These are phyloP conservation scores for Laspeyria flexula DNA, from an alignment of 2,888 invertebrate species.

Conservation along the genomic window DNA sequence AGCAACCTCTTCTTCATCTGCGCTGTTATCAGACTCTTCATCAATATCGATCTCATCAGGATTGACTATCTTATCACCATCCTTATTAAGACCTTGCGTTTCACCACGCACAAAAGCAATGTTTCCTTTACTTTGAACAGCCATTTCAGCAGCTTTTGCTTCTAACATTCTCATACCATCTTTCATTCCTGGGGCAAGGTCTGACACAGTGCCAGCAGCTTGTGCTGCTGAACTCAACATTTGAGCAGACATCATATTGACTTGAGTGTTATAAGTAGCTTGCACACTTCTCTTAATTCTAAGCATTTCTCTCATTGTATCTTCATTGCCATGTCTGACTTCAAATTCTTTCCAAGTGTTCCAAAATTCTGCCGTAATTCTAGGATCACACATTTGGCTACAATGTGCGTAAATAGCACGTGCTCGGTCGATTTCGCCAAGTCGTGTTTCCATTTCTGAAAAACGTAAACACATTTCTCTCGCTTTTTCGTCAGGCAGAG, in stretches of 20 bases:
- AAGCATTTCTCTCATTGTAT: slow-evolving; percentile 99
- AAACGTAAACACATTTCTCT: slow-evolving; percentile 98
- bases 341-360: slow-evolving; percentile 99
- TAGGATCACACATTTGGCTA: slow-evolving; percentile 99
- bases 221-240: slow-evolving; percentile 93
- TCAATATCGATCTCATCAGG: slow-evolving; percentile 96
- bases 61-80: slow-evolving; percentile 90
- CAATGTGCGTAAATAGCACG: slow-evolving; percentile 99
- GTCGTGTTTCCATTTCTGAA: slow-evolving; percentile 98
- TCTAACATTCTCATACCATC: slow-evolving; percentile 96
- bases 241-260: slow-evolving; percentile 99
- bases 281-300: slow-evolving; percentile 98
- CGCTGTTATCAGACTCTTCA: slow-evolving; percentile 89
- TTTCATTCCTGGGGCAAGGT: slow-evolving; percentile 90
- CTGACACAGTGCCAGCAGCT: slow-evolving; percentile 89
- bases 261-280: slow-evolving; percentile 98
- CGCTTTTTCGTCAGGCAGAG: slow-evolving; percentile 94
- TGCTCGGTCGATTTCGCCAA: slow-evolving; percentile 99
- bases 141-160: slow-evolving; percentile 92
- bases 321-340: slow-evolving; percentile 99
- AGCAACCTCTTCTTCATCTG: slow-evolving; percentile 87
- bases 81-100: slow-evolving; percentile 90
- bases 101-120: slow-evolving; percentile 96
- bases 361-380: slow-evolving; percentile 98
- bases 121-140: slow-evolving; percentile 84